A percentile compares a stretch with the other conserved stretches of the same genome.
phyloP scores from a whole-genome alignment of 2,888 invertebrate genomes.

The Drosophila nr. medialis region DNA sequence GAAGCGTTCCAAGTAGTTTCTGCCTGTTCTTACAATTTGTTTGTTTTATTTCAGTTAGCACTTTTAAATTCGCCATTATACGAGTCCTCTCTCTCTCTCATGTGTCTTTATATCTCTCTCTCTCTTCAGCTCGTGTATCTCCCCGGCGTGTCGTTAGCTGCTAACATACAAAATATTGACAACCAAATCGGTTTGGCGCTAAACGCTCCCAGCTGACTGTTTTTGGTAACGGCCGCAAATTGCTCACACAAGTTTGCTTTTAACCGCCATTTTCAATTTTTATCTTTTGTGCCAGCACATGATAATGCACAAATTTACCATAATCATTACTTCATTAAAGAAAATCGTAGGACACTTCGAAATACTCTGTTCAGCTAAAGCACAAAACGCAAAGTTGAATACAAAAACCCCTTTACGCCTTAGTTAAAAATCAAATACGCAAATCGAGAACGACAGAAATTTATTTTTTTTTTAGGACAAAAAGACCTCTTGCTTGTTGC shows the following conservation, averaged over 20 bases:
- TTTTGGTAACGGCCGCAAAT: conserved; percentile 27
- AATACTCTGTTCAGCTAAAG: not conserved
- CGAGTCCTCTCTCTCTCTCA: conserved; percentile 3
- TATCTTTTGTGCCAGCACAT: conserved; percentile 6
- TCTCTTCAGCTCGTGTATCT: not conserved
- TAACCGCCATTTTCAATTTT: conserved; percentile 10
- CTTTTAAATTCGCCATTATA: conserved; percentile 43
- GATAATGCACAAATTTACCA: conserved; percentile 15
- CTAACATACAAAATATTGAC: conserved; percentile 64
- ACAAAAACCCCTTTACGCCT: not conserved
- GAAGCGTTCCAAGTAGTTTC: conserved; percentile 60
- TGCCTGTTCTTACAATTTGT: conserved; percentile 23
- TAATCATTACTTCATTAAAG: not conserved
- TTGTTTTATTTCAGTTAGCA: conserved; percentile 27
- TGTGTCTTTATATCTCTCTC: not conserved
- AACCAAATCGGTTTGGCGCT: conserved; percentile 55
- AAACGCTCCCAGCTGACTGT: conserved; percentile 57
- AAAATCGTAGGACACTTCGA: not conserved
- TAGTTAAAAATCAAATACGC: not conserved
- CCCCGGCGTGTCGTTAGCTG: conserved; percentile 60
- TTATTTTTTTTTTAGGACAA: conserved; percentile 24
- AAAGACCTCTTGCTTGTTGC: conserved; percentile 7
- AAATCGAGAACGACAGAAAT: conserved; percentile 2
- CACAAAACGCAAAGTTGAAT: not conserved
- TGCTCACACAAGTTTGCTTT: conserved; percentile 1